These are phyloP conservation scores for Leptocoma aspasia DNA, from an alignment of 2,113 vertebrate species.

Conservation along the genomic window DNA sequence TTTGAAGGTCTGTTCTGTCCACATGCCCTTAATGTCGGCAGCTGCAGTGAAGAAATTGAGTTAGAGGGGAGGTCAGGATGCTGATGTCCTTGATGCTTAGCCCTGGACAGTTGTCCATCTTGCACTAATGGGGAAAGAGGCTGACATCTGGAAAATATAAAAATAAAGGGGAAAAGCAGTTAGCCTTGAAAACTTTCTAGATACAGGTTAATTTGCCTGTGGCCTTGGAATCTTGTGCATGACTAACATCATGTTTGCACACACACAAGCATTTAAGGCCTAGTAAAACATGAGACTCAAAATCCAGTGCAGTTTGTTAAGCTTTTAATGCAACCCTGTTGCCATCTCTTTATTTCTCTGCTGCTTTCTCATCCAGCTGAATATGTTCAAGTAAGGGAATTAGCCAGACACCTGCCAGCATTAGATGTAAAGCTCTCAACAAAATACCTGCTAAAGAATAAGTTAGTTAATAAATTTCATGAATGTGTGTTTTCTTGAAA, in stretches of 20 bases:
- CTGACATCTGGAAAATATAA: background rate
- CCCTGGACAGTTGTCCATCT: background rate
- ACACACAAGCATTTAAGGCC: background rate
- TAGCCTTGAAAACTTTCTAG: background rate
- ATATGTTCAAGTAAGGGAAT: background rate
- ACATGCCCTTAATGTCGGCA: background rate
- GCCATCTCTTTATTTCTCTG: background rate
- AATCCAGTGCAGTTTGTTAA: background rate
- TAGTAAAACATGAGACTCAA: background rate
- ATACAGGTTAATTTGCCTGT: background rate
- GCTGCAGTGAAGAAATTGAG: constrained; percentile 15
- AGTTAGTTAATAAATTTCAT: background rate
- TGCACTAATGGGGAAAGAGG: background rate
- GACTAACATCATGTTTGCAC: background rate
- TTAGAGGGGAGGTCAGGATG: background rate
- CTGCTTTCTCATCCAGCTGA: background rate
- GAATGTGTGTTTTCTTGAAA: background rate
- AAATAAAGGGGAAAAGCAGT: background rate
- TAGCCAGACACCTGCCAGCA: background rate
- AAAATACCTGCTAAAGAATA: background rate
- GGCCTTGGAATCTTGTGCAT: background rate
- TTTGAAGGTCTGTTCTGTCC: background rate
- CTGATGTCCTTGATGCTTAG: background rate
- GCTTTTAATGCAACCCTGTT: background rate
- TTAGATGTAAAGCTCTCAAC: background rate